Base-by-base conservation (phyloP, 2,888 invertebrate species). In the Volucella inanis region DNA sequence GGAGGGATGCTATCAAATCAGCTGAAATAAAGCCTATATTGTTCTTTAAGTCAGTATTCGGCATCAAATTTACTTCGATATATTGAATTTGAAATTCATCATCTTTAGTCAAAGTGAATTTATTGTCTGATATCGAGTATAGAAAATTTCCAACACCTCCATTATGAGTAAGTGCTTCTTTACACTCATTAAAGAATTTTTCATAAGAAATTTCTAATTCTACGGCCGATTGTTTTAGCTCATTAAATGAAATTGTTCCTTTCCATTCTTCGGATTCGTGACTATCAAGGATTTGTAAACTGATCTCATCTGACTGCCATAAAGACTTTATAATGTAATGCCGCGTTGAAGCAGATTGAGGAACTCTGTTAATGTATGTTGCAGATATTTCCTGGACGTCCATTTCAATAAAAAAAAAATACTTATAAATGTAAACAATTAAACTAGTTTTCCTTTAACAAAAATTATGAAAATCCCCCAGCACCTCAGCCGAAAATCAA, bases 171-270 rank as follows among this genome's bases (percentile, higher is more conserved):
- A 91, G 55, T 0, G 90, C 90, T 0, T 45, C 62, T 49, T 89
- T 89, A 41, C 88, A 89, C 45, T 91, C 90, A 0, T 62, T 70
- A n/a, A 79, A 85, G 47, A 91, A 89, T 0, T 85, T 79, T 0
- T 88, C 77, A 15, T 85, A 89, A 0, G 88, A 78, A 50, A 88
- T 89, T 14, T 88, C 89, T 18, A 91, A 81, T 8, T 90, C 91
- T 2, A 81, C 88, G 0, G 90, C 89, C 0, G 88, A 88, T 57
- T 50, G 79, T 12, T 76, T 81, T 0, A 91, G 76, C 50, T 90
- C 90, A 3, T 87, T 86, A 22, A 83, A 67, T 9, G 79, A 87
- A 0, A 90, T 52, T 10, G 45, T 57, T 0, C 88, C 89, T 15
- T 85, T 38, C 87, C 79, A 86, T 41, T 64, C 74, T 4, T 65